Percentiles rank a stretch among this genome's conserved stretches.
Evolutionary conservation across 2,888 invertebrate genomes (phyloP).

Genomic region (Macrophya alboannulata): DNA sequence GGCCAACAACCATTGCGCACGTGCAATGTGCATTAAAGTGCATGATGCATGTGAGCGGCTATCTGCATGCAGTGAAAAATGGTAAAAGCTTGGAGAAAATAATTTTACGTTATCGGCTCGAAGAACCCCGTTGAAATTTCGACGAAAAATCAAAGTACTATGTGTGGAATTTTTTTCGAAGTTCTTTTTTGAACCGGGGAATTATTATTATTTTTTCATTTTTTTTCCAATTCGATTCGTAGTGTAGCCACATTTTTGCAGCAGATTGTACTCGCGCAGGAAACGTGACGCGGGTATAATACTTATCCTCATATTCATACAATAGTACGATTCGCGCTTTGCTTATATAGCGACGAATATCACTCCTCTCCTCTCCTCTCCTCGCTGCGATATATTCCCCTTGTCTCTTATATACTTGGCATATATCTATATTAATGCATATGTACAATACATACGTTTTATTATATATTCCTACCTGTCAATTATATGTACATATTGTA

Average conservation of each 20-base stretch:
- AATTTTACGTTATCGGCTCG: not conserved
- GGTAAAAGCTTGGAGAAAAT: not conserved
- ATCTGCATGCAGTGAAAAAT: not conserved
- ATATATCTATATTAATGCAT: not conserved
- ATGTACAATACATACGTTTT: no score
- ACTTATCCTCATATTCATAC: constrained; percentile 9
- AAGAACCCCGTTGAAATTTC: not conserved
- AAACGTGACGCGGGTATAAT: constrained; percentile 4
- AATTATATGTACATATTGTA: no score
- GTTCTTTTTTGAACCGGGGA: not conserved
- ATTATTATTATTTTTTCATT: not conserved
- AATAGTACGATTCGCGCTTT: constrained; percentile 28
- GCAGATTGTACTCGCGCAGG: constrained; percentile 2
- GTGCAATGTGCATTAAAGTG: constrained; percentile 17
- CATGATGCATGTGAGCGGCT: no score
- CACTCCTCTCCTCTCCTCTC: not conserved
- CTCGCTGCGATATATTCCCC: not conserved
- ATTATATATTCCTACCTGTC: not conserved
- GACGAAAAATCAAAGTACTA: not conserved
- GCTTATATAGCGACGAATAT: constrained; percentile 3
- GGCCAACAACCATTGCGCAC: constrained; percentile 33
- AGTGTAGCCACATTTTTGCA: not conserved
- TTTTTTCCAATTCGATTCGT: not conserved
- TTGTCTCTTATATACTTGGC: not conserved
- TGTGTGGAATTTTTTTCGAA: not conserved